Evolutionary conservation across 2,888 invertebrate species (phyloP).

Genomic region (Nomada ferruginata): DNA sequence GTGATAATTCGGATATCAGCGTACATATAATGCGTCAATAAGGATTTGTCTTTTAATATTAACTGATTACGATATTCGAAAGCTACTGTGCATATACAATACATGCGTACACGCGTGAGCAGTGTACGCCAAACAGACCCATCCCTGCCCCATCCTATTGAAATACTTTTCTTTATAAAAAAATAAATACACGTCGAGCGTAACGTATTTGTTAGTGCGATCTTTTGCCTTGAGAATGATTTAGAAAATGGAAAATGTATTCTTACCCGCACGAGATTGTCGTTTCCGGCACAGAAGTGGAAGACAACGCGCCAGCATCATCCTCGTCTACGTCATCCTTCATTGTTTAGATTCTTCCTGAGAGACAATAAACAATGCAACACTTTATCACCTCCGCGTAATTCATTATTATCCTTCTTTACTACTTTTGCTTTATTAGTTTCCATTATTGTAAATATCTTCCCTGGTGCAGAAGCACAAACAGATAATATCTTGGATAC

Average conservation of each 20-base stretch:
- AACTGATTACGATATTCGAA: no score
- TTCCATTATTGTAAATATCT: constrained; percentile 10
- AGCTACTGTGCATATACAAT: no score
- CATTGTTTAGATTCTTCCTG: constrained; percentile 72
- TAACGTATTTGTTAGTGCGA: constrained; percentile 2
- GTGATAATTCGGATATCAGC: no score
- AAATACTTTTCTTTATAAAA: neutral
- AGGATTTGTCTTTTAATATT: no score
- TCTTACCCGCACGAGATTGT: constrained; percentile 72
- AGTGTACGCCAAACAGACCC: no score
- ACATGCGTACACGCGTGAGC: no score
- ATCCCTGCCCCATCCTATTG: neutral
- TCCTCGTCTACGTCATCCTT: constrained; percentile 79
- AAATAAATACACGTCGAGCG: neutral
- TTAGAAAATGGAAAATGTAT: neutral
- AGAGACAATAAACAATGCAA: constrained; percentile 7
- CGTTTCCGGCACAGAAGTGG: constrained; percentile 70
- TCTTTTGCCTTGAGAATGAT: neutral
- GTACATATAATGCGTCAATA: no score
- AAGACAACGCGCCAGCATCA: constrained; percentile 70
- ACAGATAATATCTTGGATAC: constrained; percentile 2
- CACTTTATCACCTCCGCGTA: neutral
- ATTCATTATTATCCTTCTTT: neutral
- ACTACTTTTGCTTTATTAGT: neutral
- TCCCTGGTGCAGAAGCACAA: neutral